phyloP scores from a whole-genome alignment of 2,113 vertebrate genomes.

The Thinocorus orbignyianus region DNA sequence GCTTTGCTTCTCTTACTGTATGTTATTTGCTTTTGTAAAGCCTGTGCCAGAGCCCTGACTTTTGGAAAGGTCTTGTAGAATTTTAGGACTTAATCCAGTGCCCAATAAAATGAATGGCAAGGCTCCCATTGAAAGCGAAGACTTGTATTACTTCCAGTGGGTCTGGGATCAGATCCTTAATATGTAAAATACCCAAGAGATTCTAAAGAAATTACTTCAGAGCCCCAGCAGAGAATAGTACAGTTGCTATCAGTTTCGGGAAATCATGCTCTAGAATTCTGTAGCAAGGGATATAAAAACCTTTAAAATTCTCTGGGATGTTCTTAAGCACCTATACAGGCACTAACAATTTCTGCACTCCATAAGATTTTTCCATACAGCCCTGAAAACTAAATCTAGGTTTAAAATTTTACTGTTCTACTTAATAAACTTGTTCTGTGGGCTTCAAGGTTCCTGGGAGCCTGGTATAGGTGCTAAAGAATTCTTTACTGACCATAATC shows the following conservation, averaged over 20 bases:
- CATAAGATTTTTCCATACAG: conserved; percentile 24
- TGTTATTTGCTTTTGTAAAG: conserved; percentile 46
- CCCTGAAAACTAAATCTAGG: conserved; percentile 5
- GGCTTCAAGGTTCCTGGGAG: conserved; percentile 1
- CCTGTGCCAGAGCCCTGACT: conserved; percentile 33
- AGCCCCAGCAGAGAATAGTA: background rate
- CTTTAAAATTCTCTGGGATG: conserved; percentile 38
- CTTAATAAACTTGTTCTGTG: conserved; percentile 30
- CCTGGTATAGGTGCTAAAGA: background rate
- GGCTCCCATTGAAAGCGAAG: conserved; percentile 38
- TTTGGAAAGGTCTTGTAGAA: conserved; percentile 37
- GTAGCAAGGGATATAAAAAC: conserved; percentile 19
- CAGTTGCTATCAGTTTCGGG: conserved; percentile 55
- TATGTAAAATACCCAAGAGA: conserved; percentile 39
- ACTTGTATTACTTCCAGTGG: conserved; percentile 44
- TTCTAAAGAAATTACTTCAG: conserved; percentile 40
- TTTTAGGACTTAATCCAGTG: conserved; percentile 58
- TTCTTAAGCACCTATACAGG: conserved; percentile 45
- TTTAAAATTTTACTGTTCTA: conserved; percentile 15
- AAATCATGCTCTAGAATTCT: conserved; percentile 31
- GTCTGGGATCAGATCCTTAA: conserved; percentile 38
- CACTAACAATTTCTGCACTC: background rate
- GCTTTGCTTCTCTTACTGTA: conserved; percentile 24
- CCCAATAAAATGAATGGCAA: conserved; percentile 66
- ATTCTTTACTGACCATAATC: conserved; percentile 9